Evolutionary conservation across 2,888 invertebrate species (phyloP).

Genomic region (Polydrusus cervinus): DNA sequence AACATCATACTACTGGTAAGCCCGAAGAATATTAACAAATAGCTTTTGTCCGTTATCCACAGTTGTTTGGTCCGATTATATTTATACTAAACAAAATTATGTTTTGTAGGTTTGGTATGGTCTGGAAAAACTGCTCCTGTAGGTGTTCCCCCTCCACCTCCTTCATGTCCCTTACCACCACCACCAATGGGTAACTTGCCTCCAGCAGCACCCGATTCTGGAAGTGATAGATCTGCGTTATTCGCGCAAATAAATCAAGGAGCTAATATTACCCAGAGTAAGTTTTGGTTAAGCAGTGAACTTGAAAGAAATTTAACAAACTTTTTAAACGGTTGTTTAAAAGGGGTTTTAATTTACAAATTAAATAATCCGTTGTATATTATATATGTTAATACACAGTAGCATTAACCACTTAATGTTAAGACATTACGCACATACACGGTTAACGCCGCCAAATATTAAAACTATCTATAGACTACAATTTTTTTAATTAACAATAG

Average conservation of each 20-base stretch:
- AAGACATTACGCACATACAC: too few species aligned
- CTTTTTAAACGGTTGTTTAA: too few species aligned
- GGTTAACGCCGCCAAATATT: too few species aligned
- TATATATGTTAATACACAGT: too few species aligned
- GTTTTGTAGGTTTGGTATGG: conserved; percentile 84
- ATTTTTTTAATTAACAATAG: too few species aligned
- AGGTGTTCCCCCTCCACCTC: conserved; percentile 78
- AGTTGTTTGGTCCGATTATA: too few species aligned
- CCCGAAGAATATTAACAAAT: not conserved
- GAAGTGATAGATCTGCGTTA: conserved; percentile 87
- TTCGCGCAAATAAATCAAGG: conserved; percentile 97
- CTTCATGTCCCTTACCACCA: conserved; percentile 74
- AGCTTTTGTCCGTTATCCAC: too few species aligned
- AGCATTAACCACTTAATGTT: too few species aligned
- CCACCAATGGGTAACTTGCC: conserved; percentile 75
- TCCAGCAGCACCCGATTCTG: conserved; percentile 71
- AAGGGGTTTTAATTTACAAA: too few species aligned
- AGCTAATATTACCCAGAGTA: conserved; percentile 89
- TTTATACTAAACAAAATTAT: not conserved
- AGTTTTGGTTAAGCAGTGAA: conserved; percentile 64
- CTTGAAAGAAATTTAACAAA: too few species aligned
- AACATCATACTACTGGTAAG: conserved; percentile 93
- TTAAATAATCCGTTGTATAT: too few species aligned
- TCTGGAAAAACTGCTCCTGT: conserved; percentile 70
- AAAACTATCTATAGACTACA: too few species aligned